Percentiles rank a stretch among this genome's conserved stretches.
phyloP scores from a whole-genome alignment of 2,888 invertebrate genomes.

The Noctua fimbriata region DNA sequence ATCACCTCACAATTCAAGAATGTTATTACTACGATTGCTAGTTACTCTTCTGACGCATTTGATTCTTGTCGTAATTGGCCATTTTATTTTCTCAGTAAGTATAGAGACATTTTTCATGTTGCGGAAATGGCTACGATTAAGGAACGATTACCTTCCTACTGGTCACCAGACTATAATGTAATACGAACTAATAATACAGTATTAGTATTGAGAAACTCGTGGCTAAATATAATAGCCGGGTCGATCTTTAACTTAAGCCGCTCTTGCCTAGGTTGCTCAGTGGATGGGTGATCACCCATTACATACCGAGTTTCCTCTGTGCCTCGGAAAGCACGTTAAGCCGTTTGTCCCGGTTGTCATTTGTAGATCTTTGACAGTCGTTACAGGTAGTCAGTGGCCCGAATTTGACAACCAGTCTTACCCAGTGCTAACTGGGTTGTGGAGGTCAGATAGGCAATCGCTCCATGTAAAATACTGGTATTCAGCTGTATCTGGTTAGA shows the following conservation, averaged over 20 bases:
- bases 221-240: neutral
- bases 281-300: too few species aligned
- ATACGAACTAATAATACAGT: slow-evolving; percentile 7
- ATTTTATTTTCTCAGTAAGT: slow-evolving; percentile 24
- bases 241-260: neutral
- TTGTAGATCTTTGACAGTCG: too few species aligned
- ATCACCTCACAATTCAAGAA: slow-evolving; percentile 26
- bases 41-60: slow-evolving; percentile 38
- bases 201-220: neutral
- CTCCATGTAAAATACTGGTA: too few species aligned
- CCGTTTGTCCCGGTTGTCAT: too few species aligned
- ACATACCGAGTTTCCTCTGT: too few species aligned
- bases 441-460: too few species aligned
- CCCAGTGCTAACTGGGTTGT: too few species aligned
- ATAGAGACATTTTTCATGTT: slow-evolving; percentile 14
- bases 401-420: too few species aligned
- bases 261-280: neutral
- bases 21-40: slow-evolving; percentile 41
- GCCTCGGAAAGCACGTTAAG: too few species aligned
- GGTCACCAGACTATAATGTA: neutral
- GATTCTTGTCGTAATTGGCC: slow-evolving; percentile 27
- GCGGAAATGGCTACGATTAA: slow-evolving; percentile 27
- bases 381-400: too few species aligned
- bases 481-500: neutral
- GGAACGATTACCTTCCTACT: slow-evolving; percentile 25